Base-by-base conservation (phyloP, 2,888 invertebrate genomes). In the Drosophila vallismaia region DNA sequence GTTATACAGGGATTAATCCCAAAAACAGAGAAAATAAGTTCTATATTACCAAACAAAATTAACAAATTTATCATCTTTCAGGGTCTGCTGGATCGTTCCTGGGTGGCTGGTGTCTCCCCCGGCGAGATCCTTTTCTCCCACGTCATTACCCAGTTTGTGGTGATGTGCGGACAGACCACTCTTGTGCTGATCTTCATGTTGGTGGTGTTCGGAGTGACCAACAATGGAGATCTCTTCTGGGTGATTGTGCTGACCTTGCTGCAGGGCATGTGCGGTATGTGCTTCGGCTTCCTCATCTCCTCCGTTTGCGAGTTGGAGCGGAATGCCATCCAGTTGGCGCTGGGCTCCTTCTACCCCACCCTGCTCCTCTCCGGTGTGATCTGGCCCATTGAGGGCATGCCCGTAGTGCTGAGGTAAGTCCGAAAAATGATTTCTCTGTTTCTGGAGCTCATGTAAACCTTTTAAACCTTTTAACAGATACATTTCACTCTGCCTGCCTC, bases 341-440 rank as follows among this genome's bases (percentile, higher is more conserved):
- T 98, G 14, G 98, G 98, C 49, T 97, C 98, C 46, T 98, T 98
- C 93, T 98, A 98, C 92, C 98, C 98, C 19, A 97, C 97, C 14
- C 93, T 98, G 19, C 92, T 98, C 62, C 94, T 98, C 49, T 97
- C 97, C 84, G 98, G 98, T 59, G 98, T 98, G 40, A 97, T 98
- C 89, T 98, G 98, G 98, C 98, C 98, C 64, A 95, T 98, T 71
- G 97, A 98, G 91, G 97, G 97, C 60, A 98, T 98, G 97, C 98
- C 98, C 2, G 93, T 94, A 83, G 93, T 96, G 64, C 92, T 98
- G 33, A 93, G 95, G 87, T 92, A 64, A 80, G 86, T 71, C 12
- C 36, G 3, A 0, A 0, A 3, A 9, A 4, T 0, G 0, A 42
- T 54, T 49, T 40, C 0, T 19, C 0, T 8, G 3, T 6, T 8